Conservation (phyloP, 2,888 invertebrate genomes). For the Chrysotoxum bicinctum region DNA sequence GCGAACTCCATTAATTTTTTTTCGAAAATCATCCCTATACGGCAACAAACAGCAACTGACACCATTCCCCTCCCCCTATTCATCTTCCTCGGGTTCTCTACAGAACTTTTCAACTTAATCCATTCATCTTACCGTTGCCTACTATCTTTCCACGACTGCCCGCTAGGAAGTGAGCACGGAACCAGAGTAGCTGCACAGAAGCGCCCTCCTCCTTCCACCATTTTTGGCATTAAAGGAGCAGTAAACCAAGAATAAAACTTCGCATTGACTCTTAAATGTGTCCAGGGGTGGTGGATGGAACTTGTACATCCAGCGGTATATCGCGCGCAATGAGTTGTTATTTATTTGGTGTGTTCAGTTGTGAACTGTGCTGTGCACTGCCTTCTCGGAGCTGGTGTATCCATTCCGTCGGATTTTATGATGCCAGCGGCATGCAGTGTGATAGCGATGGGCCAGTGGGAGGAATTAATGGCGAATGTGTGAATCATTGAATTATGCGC, state of each 20-base stretch:
- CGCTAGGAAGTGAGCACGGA: conserved; percentile 46
- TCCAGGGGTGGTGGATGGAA: conserved; percentile 19
- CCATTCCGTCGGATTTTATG: conserved; percentile 54
- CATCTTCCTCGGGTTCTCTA: background rate
- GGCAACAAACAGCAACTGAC: background rate
- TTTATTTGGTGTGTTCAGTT: conserved; percentile 46
- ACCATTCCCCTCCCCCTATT: background rate
- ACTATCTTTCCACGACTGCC: conserved; percentile 40
- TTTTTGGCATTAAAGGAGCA: conserved; percentile 40
- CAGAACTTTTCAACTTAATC: conserved; percentile 50
- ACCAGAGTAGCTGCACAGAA: background rate
- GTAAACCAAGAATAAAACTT: conserved; percentile 47
- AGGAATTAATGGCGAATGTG: conserved; percentile 36
- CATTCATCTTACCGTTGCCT: conserved; percentile 45
- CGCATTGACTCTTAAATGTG: conserved; percentile 53
- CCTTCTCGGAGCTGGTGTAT: conserved; percentile 13
- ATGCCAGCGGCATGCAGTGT: conserved; percentile 4
- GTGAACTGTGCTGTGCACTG: background rate
- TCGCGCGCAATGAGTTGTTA: conserved; percentile 55
- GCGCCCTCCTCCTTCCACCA: background rate
- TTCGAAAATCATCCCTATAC: background rate
- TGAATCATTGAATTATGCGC: conserved; percentile 65
- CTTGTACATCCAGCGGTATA: background rate
- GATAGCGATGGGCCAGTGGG: conserved; percentile 40
- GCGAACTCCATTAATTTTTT: conserved; percentile 33